These are phyloP conservation scores for Hoplostethus mediterraneus DNA, from an alignment of 2,797 vertebrate species.

Conservation along the genomic window DNA sequence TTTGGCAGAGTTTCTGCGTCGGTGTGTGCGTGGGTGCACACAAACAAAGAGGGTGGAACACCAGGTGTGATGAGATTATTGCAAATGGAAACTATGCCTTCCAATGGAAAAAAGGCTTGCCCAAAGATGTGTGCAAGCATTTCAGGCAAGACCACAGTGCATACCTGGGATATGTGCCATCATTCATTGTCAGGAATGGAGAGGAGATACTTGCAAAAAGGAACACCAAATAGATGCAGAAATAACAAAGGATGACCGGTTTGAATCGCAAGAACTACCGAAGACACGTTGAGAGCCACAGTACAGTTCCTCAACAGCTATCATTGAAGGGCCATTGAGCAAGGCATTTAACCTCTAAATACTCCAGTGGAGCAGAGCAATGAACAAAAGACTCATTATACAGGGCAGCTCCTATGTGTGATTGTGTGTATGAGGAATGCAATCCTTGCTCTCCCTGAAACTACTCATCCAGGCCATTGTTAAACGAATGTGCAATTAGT, in stretches of 20 bases:
- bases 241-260: conserved; percentile 1
- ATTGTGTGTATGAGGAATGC: neutral
- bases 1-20: conserved; percentile 53
- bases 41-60: conserved; percentile 60
- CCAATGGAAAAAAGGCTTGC: conserved; percentile 76
- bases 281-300: conserved; percentile 8
- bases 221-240: conserved; percentile 41
- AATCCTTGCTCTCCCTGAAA: neutral
- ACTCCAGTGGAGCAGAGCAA: neutral
- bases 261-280: conserved; percentile 18
- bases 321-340: conserved; percentile 9
- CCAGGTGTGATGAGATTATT: conserved; percentile 78
- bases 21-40: conserved; percentile 36
- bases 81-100: conserved; percentile 81
- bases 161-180: conserved; percentile 64
- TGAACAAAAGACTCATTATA: conserved; percentile 6
- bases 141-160: conserved; percentile 55
- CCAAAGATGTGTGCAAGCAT: conserved; percentile 61
- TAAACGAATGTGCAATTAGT: no score
- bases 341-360: conserved; percentile 17
- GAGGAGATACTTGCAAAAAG: conserved; percentile 9
- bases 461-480: no score
- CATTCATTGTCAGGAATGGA: conserved; percentile 41
- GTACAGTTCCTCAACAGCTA: conserved; percentile 5
- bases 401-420: neutral